phyloP scores from a whole-genome alignment of 2,113 vertebrate genomes.

The Cyphomyrus discorhynchus region DNA sequence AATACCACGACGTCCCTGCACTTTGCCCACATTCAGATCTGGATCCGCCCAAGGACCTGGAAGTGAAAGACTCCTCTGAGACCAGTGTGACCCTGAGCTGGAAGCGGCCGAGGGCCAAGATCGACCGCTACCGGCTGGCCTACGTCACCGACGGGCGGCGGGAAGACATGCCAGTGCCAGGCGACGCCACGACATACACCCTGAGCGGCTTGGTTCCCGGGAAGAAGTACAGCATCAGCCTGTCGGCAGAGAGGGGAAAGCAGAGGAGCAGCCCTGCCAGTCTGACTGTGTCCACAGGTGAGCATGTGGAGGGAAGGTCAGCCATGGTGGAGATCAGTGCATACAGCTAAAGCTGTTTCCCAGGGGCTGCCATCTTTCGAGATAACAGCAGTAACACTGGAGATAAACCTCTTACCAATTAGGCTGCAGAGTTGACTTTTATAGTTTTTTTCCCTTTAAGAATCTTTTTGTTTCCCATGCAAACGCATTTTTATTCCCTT shows the following conservation, averaged over 20 bases:
- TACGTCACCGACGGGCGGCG: conserved; percentile 48
- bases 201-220: conserved; percentile 67
- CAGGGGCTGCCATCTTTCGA: background rate
- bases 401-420: background rate
- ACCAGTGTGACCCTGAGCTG: conserved; percentile 70
- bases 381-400: background rate
- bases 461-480: background rate
- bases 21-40: conserved; percentile 59
- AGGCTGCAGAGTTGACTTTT: background rate
- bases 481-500: background rate
- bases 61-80: conserved; percentile 58
- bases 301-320: conserved; percentile 32
- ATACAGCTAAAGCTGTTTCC: background rate
- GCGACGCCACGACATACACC: conserved; percentile 54
- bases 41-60: conserved; percentile 76
- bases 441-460: background rate
- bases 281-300: conserved; percentile 70
- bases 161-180: conserved; percentile 61
- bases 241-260: conserved; percentile 73
- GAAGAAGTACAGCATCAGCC: conserved; percentile 63
- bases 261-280: conserved; percentile 68
- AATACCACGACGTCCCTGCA: background rate
- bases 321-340: background rate
- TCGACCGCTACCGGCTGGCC: conserved; percentile 72
- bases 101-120: conserved; percentile 73